Conservation (phyloP, 2,888 invertebrate genomes). For the Macrophya alboannulata region DNA sequence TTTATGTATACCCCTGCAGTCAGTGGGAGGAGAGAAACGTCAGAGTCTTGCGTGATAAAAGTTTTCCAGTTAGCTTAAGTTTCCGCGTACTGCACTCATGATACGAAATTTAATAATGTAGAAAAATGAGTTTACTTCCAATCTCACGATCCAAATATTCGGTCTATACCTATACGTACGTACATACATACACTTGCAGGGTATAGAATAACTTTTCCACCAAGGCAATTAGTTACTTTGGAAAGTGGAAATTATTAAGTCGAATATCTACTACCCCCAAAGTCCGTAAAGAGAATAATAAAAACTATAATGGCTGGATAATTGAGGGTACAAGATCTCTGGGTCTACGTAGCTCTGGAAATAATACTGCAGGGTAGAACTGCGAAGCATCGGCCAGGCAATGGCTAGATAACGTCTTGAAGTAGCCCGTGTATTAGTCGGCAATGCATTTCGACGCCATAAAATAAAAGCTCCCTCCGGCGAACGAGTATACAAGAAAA, state of each 20-base stretch:
- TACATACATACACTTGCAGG: not conserved
- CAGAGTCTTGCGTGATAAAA: constrained; percentile 4
- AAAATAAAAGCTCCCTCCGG: constrained; percentile 52
- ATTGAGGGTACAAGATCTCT: not conserved
- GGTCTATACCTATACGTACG: not conserved
- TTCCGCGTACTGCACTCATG: not conserved
- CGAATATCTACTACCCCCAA: not conserved
- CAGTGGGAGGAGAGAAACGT: not conserved
- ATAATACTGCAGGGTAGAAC: not conserved
- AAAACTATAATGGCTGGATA: not conserved
- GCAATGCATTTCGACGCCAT: constrained; percentile 56
- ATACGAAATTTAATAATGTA: constrained; percentile 22
- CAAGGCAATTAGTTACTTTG: not conserved
- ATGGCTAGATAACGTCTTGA: constrained; percentile 42
- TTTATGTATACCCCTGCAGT: not conserved
- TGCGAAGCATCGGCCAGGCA: not conserved
- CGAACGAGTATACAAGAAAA: constrained; percentile 71
- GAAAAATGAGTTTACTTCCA: constrained; percentile 35
- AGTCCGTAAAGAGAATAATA: not conserved
- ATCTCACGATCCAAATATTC: not conserved
- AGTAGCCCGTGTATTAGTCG: constrained; percentile 41
- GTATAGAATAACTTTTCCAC: not conserved
- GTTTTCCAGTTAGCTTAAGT: constrained; percentile 28
- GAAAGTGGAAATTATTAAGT: not conserved
- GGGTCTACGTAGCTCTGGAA: not conserved